Evolutionary conservation across 1,140 invertebrate species (phyloP).

Genomic region (Drosophila orena): DNA sequence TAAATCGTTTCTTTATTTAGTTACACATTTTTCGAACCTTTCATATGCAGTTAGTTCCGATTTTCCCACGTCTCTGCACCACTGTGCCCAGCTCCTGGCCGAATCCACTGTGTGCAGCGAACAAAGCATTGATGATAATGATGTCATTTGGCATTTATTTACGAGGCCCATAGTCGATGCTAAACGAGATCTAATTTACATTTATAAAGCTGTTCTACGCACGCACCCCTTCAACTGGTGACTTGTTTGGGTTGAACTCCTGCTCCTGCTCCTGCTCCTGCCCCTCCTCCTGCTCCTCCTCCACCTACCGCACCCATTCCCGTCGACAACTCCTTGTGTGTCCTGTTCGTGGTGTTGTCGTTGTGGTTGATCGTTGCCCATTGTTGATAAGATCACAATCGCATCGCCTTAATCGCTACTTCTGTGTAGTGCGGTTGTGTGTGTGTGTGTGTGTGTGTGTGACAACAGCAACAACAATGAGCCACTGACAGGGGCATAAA

Average conservation of each 20-base stretch:
- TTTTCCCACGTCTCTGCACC: not conserved
- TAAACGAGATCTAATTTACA: conserved; percentile 85
- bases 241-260: conserved; percentile 51
- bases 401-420: conserved; percentile 61
- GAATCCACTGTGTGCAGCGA: conserved; percentile 27
- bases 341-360: conserved; percentile 58
- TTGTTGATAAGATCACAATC: conserved; percentile 80
- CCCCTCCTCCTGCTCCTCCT: not conserved
- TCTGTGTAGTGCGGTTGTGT: conserved; percentile 38
- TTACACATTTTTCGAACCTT: too few species aligned
- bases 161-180: conserved; percentile 81
- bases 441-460: conserved; percentile 63
- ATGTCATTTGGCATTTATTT: conserved; percentile 85
- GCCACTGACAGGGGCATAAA: conserved; percentile 28
- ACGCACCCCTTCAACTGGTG: conserved; percentile 64
- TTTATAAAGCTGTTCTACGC: conserved; percentile 84
- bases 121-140: conserved; percentile 79
- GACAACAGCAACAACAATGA: conserved; percentile 57
- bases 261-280: not conserved
- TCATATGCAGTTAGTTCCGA: not conserved
- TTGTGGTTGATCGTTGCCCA: conserved; percentile 65
- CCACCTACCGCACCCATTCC: not conserved
- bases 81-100: conserved; percentile 16
- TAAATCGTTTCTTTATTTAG: too few species aligned
- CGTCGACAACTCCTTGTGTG: conserved; percentile 63